Evolutionary conservation across 2,797 vertebrate genomes (phyloP), one percentile per base, ranked within the genome.

Genomic region (Morus bassanus): DNA sequence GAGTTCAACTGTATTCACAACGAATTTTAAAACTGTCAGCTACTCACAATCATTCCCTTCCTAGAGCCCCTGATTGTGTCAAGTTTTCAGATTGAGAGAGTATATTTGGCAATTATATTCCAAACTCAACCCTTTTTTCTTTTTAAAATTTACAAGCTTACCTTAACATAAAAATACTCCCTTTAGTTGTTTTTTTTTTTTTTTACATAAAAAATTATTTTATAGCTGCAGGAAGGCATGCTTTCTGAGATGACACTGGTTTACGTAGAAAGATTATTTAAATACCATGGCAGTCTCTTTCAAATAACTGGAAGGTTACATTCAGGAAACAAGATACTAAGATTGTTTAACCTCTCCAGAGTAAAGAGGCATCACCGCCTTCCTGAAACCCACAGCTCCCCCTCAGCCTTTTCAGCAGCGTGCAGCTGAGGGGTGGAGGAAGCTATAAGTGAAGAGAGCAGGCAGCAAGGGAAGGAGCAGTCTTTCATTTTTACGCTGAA

Each of bases 111-210:
- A 87, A 77, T 93, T 97, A 80, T 76, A 94, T 76, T 85, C 70
- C 18, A 63, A 94, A 91, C 69, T 57, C 45, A 72, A 74, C 57
- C 13, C 23, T 95, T 88, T 59, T 45, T 95, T 95, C 59, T 81
- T 60, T 37, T 84, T 75, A 78, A 95, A 96, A 88, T 96, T 63
- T 90, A 82, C 19, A 95, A 76, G 51, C 16, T 86, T 91, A 65
- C 35, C 61, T 74, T 61, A 88, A 91, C 68, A 64, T 19, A 89
- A 91, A 95, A 81, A 74, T 63, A 67, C 3, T 88, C 60, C 35
- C 43, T 75, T 87, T 60, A 85, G 7, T 2, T n/a, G n/a, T n/a
- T n/a, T n/a, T n/a, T n/a, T n/a, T n/a, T n/a, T n/a, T n/a, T n/a
- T n/a, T n/a, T n/a, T n/a, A n/a, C 45, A 67, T 60, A 60, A 83